A percentile compares a stretch with the other conserved stretches of the same genome.
Conservation (phyloP, 2,113 vertebrate genomes). For the Takifugu bimaculatus region DNA sequence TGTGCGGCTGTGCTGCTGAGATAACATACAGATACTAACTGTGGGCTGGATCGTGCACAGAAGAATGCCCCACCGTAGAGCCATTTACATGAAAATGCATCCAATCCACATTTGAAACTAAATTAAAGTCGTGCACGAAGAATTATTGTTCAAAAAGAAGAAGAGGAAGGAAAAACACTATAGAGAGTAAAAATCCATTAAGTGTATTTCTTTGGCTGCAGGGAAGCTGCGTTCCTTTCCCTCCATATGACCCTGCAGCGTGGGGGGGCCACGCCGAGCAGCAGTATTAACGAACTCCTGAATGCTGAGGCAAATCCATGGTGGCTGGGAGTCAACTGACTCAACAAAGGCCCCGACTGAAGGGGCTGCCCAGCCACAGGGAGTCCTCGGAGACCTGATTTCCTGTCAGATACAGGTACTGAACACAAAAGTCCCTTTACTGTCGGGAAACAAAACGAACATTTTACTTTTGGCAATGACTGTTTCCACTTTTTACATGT, state of each 20-base stretch:
- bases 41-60: conserved; percentile 12
- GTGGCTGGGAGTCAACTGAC: conserved; percentile 21
- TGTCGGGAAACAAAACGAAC: conserved; percentile 13
- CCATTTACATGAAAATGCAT: conserved; percentile 29
- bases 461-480: conserved; percentile 5
- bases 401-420: conserved; percentile 26
- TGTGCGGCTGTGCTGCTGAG: conserved; percentile 40
- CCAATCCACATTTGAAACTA: neutral
- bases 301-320: conserved; percentile 31
- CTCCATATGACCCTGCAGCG: conserved; percentile 25
- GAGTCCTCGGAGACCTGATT: conserved; percentile 1
- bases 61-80: conserved; percentile 7
- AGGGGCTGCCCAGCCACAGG: conserved; percentile 10
- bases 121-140: neutral
- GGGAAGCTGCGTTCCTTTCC: conserved; percentile 20
- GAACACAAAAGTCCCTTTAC: conserved; percentile 10
- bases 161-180: conserved; percentile 26
- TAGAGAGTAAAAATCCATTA: conserved; percentile 45
- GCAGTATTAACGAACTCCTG: conserved; percentile 28
- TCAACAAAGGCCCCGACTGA: conserved; percentile 14
- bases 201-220: conserved; percentile 43
- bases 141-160: conserved; percentile 13
- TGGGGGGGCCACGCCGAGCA: neutral
- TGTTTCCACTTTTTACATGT: neutral
- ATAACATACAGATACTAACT: conserved; percentile 44